These are phyloP conservation scores for Syngnathus acus DNA, from an alignment of 2,797 vertebrate genomes.

Conservation along the genomic window DNA sequence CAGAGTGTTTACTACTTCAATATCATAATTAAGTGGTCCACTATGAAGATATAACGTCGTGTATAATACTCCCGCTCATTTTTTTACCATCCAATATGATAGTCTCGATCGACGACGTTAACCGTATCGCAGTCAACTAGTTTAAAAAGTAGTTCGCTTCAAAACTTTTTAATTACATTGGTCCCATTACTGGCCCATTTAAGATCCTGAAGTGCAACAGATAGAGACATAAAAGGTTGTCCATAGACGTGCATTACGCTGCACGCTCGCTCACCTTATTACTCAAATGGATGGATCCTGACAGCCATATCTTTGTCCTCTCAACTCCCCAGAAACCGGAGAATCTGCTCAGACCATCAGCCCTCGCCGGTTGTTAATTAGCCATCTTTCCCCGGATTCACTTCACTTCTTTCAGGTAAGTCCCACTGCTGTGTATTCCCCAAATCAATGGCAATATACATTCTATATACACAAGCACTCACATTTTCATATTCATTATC, in stretches of 20 bases:
- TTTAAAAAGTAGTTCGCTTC: background rate
- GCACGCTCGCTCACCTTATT: slow-evolving; percentile 27
- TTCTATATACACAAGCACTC: background rate
- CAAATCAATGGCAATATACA: slow-evolving; percentile 9
- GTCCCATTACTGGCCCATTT: background rate
- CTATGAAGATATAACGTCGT: too few species aligned
- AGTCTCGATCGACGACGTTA: too few species aligned
- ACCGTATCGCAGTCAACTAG: too few species aligned
- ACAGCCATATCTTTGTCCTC: slow-evolving; percentile 54
- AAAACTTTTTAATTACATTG: slow-evolving; percentile 6
- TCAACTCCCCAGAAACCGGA: slow-evolving; percentile 49
- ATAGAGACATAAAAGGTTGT: slow-evolving; percentile 4
- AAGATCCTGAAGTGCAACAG: background rate
- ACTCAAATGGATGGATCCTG: slow-evolving; percentile 54
- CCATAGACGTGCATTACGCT: slow-evolving; percentile 1
- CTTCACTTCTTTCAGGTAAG: slow-evolving; percentile 12
- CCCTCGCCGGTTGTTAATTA: slow-evolving; percentile 52
- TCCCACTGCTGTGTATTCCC: slow-evolving; percentile 20
- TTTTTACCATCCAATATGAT: too few species aligned
- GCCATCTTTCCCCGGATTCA: slow-evolving; percentile 36
- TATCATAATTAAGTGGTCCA: too few species aligned
- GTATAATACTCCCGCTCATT: too few species aligned
- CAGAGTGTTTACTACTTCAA: too few species aligned
- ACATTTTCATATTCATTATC: slow-evolving; percentile 14
- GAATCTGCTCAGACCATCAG: slow-evolving; percentile 52